These are phyloP conservation scores for Eulithis testata DNA, from an alignment of 2,888 invertebrate genomes.

Conservation along the genomic window DNA sequence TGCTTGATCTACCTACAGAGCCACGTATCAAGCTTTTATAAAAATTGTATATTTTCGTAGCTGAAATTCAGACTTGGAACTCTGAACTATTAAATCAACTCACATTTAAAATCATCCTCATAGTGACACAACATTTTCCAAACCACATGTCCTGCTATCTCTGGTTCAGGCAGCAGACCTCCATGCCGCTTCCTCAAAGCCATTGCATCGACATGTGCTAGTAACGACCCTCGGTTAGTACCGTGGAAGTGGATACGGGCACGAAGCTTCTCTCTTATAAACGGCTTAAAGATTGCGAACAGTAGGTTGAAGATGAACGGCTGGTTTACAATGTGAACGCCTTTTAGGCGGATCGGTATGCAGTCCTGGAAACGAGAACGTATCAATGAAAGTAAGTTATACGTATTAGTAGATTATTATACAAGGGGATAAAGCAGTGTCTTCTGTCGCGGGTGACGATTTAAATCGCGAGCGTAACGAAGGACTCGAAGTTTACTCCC, in stretches of 20 bases:
- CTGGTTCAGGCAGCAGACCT: constrained; percentile 87
- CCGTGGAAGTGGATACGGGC: constrained; percentile 92
- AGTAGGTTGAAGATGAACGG: constrained; percentile 94
- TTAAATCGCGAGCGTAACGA: no score
- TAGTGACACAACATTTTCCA: constrained; percentile 88
- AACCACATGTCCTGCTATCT: constrained; percentile 86
- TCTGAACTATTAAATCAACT: constrained; percentile 45
- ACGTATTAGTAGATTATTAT: no score
- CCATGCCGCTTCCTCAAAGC: constrained; percentile 87
- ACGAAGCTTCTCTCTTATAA: constrained; percentile 92
- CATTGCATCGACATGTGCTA: constrained; percentile 83
- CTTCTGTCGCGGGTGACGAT: no score
- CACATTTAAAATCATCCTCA: constrained; percentile 88
- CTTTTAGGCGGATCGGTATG: constrained; percentile 92
- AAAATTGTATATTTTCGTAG: no score
- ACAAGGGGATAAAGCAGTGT: no score
- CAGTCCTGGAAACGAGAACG: constrained; percentile 86
- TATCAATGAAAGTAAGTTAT: no score
- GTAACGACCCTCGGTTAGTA: constrained; percentile 85
- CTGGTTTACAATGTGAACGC: constrained; percentile 94
- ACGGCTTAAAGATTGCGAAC: constrained; percentile 94
- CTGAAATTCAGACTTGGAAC: background rate
- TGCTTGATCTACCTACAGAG: no score
- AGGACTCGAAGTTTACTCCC: no score
- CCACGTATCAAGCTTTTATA: no score